These are phyloP conservation scores for Scolanthus callimorphus DNA, from an alignment of 92 coral and sea anemone species.

Conservation along the genomic window DNA sequence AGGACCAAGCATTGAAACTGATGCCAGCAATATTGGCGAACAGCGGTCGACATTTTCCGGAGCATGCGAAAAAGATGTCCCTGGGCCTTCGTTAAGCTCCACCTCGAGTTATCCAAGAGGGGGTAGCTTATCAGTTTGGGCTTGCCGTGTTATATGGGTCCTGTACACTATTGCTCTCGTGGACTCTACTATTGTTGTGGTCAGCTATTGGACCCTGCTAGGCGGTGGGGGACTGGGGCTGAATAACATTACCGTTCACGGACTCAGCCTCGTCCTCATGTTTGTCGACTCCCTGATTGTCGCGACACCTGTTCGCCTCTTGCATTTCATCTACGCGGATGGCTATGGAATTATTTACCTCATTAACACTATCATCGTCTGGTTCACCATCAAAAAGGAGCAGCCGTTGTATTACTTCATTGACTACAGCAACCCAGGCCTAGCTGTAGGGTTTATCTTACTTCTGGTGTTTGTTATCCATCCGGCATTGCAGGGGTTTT, in stretches of 20 bases:
- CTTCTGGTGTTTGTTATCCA: slow-evolving; percentile 2
- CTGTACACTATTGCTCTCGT: too few species aligned
- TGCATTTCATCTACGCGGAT: slow-evolving; percentile 6
- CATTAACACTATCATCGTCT: not conserved
- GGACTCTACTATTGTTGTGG: too few species aligned
- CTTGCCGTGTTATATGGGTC: too few species aligned
- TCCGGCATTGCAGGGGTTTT: slow-evolving; percentile 16
- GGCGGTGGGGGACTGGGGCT: slow-evolving; percentile 5
- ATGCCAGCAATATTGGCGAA: too few species aligned
- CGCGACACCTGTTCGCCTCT: slow-evolving; percentile 8
- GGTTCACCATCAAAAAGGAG: slow-evolving; percentile 8
- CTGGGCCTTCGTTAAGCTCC: too few species aligned
- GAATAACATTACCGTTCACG: slow-evolving; percentile 5
- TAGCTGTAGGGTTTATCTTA: slow-evolving; percentile 15
- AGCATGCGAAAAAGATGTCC: too few species aligned
- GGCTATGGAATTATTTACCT: slow-evolving; percentile 5
- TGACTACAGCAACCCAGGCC: slow-evolving; percentile 8
- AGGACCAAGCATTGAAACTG: too few species aligned
- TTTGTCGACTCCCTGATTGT: slow-evolving; percentile 5
- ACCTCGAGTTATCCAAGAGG: too few species aligned
- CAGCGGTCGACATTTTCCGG: too few species aligned
- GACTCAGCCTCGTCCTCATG: slow-evolving; percentile 7
- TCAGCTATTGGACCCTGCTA: too few species aligned
- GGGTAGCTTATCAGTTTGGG: too few species aligned
- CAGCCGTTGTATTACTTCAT: slow-evolving; percentile 7